Conservation (phyloP, 2,797 vertebrate species). For the Channallabes apus region DNA sequence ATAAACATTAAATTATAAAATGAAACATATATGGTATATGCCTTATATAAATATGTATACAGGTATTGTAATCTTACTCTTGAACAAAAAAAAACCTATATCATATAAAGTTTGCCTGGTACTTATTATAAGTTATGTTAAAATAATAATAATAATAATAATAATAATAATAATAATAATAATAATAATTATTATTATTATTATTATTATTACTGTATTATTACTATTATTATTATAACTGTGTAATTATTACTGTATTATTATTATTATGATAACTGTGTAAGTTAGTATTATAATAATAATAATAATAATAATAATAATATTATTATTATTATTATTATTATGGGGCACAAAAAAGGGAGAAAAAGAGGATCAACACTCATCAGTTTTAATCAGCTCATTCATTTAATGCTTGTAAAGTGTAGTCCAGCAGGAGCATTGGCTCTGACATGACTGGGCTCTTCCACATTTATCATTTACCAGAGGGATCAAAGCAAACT, state of each 20-base stretch:
- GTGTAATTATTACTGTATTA: not conserved
- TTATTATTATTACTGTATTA: not conserved
- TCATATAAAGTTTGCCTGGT: not conserved
- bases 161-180: not conserved
- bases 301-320: too few species aligned
- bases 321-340: not conserved
- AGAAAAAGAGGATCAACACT: not conserved
- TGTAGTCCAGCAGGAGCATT: not conserved
- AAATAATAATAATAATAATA: too few species aligned
- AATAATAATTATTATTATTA: too few species aligned
- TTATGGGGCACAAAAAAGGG: too few species aligned
- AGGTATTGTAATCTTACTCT: not conserved
- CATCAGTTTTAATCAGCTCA: not conserved
- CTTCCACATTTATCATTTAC: slow-evolving; percentile 17
- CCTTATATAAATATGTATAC: not conserved
- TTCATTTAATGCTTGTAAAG: not conserved
- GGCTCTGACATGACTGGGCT: slow-evolving; percentile 5
- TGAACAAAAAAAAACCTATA: not conserved
- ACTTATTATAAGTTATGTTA: too few species aligned
- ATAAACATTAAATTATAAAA: not conserved
- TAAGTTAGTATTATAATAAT: not conserved
- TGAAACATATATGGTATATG: not conserved
- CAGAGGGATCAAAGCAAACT: slow-evolving; percentile 31
- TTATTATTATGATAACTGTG: not conserved
- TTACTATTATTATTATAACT: too few species aligned